Evolutionary conservation across 2,797 vertebrate genomes (phyloP), one percentile per base, ranked within the genome.

Genomic region (Melanotaenia boesemani): DNA sequence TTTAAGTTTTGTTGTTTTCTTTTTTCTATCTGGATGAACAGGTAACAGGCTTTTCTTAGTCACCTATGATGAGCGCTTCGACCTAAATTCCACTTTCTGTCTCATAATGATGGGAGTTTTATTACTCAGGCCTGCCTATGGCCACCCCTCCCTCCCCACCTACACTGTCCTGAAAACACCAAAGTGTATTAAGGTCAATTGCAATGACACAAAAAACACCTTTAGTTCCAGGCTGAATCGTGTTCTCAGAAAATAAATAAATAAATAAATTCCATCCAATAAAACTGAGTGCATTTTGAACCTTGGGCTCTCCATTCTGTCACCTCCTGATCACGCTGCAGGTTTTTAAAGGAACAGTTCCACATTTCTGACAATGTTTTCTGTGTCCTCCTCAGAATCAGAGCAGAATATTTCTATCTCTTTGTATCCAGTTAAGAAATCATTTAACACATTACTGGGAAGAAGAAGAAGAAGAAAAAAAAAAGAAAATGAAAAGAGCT

Each of bases 181-280:
- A 69, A 61, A 15, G 68, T 75, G 84, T 59, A 91, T 92, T 89
- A 86, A 88, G 91, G 91, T 91, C 77, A 85, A 88, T 76, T 90
- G 83, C 77, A 87, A 82, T 74, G 79, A 88, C 80, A 79, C 76
- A 72, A 68, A 79, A 87, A 91, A 88, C 50, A 81, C 69, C 67
- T 84, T 81, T 63, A 85, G 75, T 80, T 86, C 80, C 5, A 32
- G 82, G 75, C 91, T 88, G 77, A 84, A 71, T 76, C 24, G 3
- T 74, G 87, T 73, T 56, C 70, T 76, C 36, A 44, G 41, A 16
- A 41, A 15, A 15, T 13, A 44, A 80, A 82, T 79, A 82, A 79
- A 52, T 28, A 55, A 13, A 26, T 20, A 24, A 80, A 78, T 70
- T 77, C 66, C 30, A 66, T 84, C 72, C 83, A 90, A 89, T 92